A percentile compares a stretch with the other conserved stretches of the same genome.
phyloP scores from a whole-genome alignment of 2,113 vertebrate species.

The Passerina amoena region DNA sequence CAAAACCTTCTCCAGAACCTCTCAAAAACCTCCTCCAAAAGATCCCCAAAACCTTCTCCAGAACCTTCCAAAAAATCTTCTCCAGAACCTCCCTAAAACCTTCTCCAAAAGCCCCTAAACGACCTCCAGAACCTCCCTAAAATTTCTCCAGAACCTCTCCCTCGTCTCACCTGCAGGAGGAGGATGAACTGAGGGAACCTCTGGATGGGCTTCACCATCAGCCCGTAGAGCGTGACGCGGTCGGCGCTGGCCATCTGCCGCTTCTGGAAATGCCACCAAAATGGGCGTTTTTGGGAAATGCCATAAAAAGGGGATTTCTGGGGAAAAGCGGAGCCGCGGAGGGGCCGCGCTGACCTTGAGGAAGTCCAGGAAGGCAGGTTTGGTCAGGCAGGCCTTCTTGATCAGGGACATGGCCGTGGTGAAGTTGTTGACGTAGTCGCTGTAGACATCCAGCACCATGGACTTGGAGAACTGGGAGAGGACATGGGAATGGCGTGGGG shows the following conservation, averaged over 20 bases:
- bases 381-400: conserved; percentile 95
- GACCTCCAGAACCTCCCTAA: no score
- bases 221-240: conserved; percentile 91
- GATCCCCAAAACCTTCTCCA: no score
- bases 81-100: not conserved
- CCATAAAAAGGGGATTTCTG: not conserved
- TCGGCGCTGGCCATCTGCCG: conserved; percentile 89
- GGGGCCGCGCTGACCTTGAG: conserved; percentile 82
- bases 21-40: not conserved
- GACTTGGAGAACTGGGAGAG: conserved; percentile 91
- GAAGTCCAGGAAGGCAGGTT: conserved; percentile 93
- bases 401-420: conserved; percentile 94
- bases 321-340: rapidly evolving
- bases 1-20: not conserved
- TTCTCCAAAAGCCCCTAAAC: no score
- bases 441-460: conserved; percentile 96
- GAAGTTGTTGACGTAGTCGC: conserved; percentile 97
- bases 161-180: conserved; percentile 84
- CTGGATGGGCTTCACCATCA: conserved; percentile 98
- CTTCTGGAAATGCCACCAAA: conserved; percentile 69
- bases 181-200: conserved; percentile 97
- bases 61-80: no score
- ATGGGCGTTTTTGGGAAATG: rapidly evolving
- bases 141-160: no score
- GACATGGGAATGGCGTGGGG: rapidly evolving